Base-by-base conservation (phyloP, 1,140 invertebrate species). In the Cataglyphis hispanica region DNA sequence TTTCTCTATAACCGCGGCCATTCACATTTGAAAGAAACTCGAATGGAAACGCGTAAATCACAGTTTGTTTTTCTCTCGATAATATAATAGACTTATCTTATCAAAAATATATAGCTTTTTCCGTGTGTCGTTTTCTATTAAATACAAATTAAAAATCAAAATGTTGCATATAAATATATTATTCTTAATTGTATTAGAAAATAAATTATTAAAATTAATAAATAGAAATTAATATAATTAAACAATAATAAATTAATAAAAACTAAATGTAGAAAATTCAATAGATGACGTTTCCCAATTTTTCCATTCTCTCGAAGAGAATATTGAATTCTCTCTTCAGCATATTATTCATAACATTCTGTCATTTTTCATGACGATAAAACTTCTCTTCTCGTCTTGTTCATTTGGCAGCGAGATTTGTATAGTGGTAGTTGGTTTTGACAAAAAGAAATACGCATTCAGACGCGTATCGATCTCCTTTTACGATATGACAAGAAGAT, bases 21-120 rank as follows among this genome's bases (percentile, higher is more conserved):
- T 86, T 77, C 88, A 58, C 86, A 83, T 89, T 81, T 76, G 31
- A 43, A 7, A n/a, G 60, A 80, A 37, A 86, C 78, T 25, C 56
- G 40, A 31, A 75, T 75, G 43, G 53, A 37, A 69, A 60, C 84
- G 25, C 70, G 60, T 88, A 87, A 77, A 69, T 64, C 70, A 58
- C 53, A 61, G 37, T 10, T 77, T 2, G 25, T 58, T 76, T 31
- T 19, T 72, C 43, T n/a, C 16, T 16, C 6, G 19, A 75, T 58
- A 10, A 22, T 34, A 75, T 58, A 10, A 22, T 34, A 2, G 4
- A 5, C 5, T 22, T 37, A 31, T 43, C 10, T 74, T 22, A 75
- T 8, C n/a, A 37, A 56, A 6, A 22, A 40, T 60, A 19, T 75
- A 37, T 40, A 60, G 6, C 13, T 27, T 27, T n/a, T 40, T 37